Conservation (phyloP, 2,888 invertebrate species). For the Acheta domesticus region DNA sequence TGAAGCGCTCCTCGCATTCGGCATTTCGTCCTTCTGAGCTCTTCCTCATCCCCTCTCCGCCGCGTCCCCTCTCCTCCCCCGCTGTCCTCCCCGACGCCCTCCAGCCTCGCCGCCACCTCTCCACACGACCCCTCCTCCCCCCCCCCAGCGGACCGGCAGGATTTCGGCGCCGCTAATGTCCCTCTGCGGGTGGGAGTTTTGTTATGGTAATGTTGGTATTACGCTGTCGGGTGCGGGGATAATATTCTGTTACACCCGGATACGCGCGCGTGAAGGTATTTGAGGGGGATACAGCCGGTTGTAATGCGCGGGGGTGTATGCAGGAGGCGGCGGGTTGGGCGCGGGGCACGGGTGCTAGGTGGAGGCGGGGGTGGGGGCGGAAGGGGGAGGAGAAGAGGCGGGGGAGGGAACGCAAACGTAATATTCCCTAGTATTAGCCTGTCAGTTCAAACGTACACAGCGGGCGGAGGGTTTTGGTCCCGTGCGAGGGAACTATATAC, state of each 20-base stretch:
- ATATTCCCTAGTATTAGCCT: conserved; percentile 9
- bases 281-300: not conserved
- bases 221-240: conserved; percentile 9
- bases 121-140: too few species aligned
- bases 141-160: too few species aligned
- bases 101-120: too few species aligned
- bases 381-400: not conserved
- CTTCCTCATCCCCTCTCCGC: too few species aligned
- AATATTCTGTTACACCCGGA: conserved; percentile 18
- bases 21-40: too few species aligned
- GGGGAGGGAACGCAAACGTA: not conserved
- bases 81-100: too few species aligned
- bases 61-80: too few species aligned
- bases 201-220: conserved; percentile 18
- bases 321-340: too few species aligned
- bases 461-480: not conserved
- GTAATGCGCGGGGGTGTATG: not conserved
- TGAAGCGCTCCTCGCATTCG: too few species aligned
- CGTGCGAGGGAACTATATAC: too few species aligned
- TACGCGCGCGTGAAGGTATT: not conserved
- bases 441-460: not conserved
- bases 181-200: conserved; percentile 6
- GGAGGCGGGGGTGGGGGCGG: not conserved
- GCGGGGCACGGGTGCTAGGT: not conserved
- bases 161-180: not conserved